phyloP scores from a whole-genome alignment of 1,140 invertebrate genomes.

The Drosophila suzukii region DNA sequence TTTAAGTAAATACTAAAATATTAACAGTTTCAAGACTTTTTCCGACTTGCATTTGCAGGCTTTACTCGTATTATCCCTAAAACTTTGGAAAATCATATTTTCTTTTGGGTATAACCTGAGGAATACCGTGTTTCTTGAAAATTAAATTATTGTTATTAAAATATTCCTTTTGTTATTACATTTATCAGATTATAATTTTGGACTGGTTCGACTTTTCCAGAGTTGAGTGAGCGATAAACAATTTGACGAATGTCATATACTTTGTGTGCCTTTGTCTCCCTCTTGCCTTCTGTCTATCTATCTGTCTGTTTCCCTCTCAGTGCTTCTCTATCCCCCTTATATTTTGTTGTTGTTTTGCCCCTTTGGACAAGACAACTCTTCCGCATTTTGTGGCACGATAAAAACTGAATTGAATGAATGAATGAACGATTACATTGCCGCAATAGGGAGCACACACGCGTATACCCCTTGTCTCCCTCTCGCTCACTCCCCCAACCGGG shows the following conservation, averaged over 20 bases:
- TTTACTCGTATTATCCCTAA: too few relatives aligned
- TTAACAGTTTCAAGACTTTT: background rate
- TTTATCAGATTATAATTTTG: background rate
- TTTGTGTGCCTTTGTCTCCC: slow-evolving; percentile 22
- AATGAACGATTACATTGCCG: slow-evolving; percentile 58
- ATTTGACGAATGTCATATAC: slow-evolving; percentile 28
- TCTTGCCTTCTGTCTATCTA: background rate
- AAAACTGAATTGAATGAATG: slow-evolving; percentile 56
- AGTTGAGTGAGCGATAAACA: slow-evolving; percentile 54
- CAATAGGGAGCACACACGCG: slow-evolving; percentile 27
- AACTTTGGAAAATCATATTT: too few relatives aligned
- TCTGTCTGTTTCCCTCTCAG: background rate
- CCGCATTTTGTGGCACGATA: slow-evolving; percentile 43
- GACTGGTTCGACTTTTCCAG: background rate
- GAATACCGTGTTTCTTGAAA: too few relatives aligned
- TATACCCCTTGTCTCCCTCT: background rate
- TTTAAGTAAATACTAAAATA: background rate
- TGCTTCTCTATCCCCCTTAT: background rate
- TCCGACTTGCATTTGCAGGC: too few relatives aligned
- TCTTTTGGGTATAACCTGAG: too few relatives aligned
- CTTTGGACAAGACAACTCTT: slow-evolving; percentile 31
- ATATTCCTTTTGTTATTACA: slow-evolving; percentile 12
- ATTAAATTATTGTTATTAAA: background rate
- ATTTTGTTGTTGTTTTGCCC: slow-evolving; percentile 1
- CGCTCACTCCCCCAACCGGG: background rate